phyloP scores from a whole-genome alignment of 2,888 invertebrate genomes.

The Ditula angustiorana region DNA sequence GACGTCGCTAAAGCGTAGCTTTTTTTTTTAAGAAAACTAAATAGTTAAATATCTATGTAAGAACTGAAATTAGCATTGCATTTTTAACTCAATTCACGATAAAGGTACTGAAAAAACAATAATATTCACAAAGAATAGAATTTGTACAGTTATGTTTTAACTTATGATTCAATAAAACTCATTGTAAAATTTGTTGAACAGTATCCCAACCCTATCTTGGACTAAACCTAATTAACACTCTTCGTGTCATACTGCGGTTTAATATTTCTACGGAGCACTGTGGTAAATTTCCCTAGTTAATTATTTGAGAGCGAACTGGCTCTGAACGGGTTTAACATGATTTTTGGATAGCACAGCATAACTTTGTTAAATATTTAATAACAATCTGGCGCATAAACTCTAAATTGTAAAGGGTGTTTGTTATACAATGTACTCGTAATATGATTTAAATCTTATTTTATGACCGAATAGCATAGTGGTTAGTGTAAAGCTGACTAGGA shows the following conservation, averaged over 20 bases:
- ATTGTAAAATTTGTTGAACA: neutral
- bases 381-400: neutral
- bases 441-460: too few relatives aligned
- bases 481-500: too few relatives aligned
- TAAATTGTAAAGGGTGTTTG: neutral
- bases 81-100: too few relatives aligned
- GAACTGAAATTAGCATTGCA: too few relatives aligned
- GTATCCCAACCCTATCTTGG: neutral
- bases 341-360: neutral
- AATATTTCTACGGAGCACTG: constrained; percentile 4
- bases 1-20: too few relatives aligned
- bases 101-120: too few relatives aligned
- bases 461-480: too few relatives aligned
- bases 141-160: too few relatives aligned
- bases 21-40: too few relatives aligned
- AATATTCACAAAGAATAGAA: too few relatives aligned
- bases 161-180: neutral
- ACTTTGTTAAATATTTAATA: neutral
- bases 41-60: too few relatives aligned
- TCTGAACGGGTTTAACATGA: neutral
- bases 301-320: constrained; percentile 3
- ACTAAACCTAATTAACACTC: constrained; percentile 11
- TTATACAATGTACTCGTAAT: neutral
- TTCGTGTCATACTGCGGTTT: constrained; percentile 8
- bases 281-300: constrained; percentile 13